phyloP scores from a whole-genome alignment of 2,888 invertebrate genomes.

The Cheilosia urbana region DNA sequence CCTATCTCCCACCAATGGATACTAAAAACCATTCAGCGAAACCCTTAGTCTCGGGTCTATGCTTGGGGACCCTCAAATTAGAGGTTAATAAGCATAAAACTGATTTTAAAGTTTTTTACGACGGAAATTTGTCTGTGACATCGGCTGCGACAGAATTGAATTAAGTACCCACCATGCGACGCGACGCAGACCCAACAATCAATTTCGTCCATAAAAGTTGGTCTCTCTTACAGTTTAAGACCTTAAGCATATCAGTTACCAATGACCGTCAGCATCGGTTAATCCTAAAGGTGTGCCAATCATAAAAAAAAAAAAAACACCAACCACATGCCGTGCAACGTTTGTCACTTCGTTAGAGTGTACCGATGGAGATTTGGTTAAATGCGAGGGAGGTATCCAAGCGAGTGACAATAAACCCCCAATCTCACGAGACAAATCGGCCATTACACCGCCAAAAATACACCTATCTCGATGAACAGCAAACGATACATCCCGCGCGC shows the following conservation, averaged over 20 bases:
- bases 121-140: constrained; percentile 24
- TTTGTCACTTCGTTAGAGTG: constrained; percentile 47
- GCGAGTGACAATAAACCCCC: constrained; percentile 50
- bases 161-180: constrained; percentile 30
- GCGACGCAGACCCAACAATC: constrained; percentile 20
- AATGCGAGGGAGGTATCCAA: constrained; percentile 11
- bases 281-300: constrained; percentile 63
- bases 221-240: neutral
- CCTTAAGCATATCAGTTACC: constrained; percentile 63
- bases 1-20: no score
- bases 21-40: constrained; percentile 1
- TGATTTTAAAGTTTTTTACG: constrained; percentile 42
- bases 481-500: neutral
- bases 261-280: constrained; percentile 33
- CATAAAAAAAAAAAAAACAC: constrained; percentile 7
- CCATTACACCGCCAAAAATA: constrained; percentile 58
- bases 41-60: neutral
- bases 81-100: constrained; percentile 46
- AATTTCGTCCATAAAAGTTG: constrained; percentile 47
- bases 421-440: constrained; percentile 63
- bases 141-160: constrained; percentile 24
- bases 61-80: neutral
- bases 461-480: neutral
- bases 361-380: no score
- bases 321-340: constrained; percentile 5